phyloP scores from a whole-genome alignment of 2,888 invertebrate genomes.

The Caenorhabditis auriculariae region DNA sequence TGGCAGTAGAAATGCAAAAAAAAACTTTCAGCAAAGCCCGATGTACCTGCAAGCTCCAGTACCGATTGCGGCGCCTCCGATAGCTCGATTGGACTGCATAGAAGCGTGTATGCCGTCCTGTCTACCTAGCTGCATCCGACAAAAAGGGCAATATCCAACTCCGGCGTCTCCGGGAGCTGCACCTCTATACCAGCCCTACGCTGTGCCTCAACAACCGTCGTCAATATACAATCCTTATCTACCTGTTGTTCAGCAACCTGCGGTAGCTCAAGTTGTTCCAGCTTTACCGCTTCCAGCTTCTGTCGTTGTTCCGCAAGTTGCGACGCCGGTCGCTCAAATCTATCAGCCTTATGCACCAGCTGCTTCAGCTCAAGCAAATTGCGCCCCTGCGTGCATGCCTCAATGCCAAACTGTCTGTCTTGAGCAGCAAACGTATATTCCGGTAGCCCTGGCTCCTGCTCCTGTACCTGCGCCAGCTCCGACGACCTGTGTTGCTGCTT shows the following conservation, averaged over 20 bases:
- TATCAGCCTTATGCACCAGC: conserved; percentile 7
- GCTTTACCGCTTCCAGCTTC: no score
- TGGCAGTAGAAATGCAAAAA: background rate
- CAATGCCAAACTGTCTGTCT: no score
- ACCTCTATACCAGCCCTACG: conserved; percentile 7
- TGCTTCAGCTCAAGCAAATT: no score
- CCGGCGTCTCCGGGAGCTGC: background rate
- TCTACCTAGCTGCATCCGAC: conserved; percentile 8
- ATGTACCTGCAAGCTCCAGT: conserved; percentile 11
- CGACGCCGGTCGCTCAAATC: background rate
- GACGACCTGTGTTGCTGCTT: no score
- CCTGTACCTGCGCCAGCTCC: no score
- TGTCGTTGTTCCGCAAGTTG: background rate
- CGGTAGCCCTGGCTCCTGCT: no score
- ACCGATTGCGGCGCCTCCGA: conserved; percentile 1
- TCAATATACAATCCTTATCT: no score
- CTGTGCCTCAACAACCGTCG: background rate
- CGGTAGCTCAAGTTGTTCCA: background rate
- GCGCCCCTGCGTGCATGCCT: no score
- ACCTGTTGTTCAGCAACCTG: background rate
- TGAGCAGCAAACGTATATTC: no score
- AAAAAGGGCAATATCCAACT: conserved; percentile 1
- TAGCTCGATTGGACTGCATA: conserved; percentile 15
- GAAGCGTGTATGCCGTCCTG: conserved; percentile 21
- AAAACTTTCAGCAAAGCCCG: conserved; percentile 20